Base-by-base conservation (phyloP, 2,113 vertebrate species). In the Aphyosemion australe region DNA sequence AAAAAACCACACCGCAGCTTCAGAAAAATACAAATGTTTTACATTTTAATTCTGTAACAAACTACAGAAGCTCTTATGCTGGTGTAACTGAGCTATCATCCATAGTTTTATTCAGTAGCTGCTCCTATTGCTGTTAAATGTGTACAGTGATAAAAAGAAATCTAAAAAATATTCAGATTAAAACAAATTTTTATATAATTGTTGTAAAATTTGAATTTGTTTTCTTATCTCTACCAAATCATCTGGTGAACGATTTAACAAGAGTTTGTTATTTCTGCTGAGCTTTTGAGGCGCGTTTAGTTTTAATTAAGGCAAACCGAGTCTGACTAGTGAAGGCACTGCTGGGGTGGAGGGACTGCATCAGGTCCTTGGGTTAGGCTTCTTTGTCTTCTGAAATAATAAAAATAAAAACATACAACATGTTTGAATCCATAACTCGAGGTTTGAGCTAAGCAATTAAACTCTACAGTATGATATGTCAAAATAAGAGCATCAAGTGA, bases 321-420 rank as follows among this genome's bases (percentile, higher is more conserved):
- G 60, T 50, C 73, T 69, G 80, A 5, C 11, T 76, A 55, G 50
- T 67, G 26, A 80, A 87, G 80, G 85, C 82, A 88, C 80, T 59
- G 54, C 47, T 74, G 65, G 68, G 62, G 11, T 60, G 42, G 50
- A 69, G 48, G 13, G 45, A n/a, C 48, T 47, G 20, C 32, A 4
- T 9, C 15, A 4, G n/a, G 1, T 19, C 4, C 0, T 13, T 39
- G 12, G 26, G 37, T 86, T 37, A 87, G 16, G 34, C 58, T 46
- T 88, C 70, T 21, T 85, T 79, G 19, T 79, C 60, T 58, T 76
- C 81, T 87, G 58, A 65, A 32, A 61, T 54, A 61, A 64, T 39
- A 10, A 1, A 8, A 46, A 0, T 71, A 16, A 48, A 37, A 37
- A 8, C 34, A 37, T 26, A 26, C 26, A 26, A 26, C 26, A 26